phyloP scores from a whole-genome alignment of 1,140 invertebrate species.

The Drosophila azteca region DNA sequence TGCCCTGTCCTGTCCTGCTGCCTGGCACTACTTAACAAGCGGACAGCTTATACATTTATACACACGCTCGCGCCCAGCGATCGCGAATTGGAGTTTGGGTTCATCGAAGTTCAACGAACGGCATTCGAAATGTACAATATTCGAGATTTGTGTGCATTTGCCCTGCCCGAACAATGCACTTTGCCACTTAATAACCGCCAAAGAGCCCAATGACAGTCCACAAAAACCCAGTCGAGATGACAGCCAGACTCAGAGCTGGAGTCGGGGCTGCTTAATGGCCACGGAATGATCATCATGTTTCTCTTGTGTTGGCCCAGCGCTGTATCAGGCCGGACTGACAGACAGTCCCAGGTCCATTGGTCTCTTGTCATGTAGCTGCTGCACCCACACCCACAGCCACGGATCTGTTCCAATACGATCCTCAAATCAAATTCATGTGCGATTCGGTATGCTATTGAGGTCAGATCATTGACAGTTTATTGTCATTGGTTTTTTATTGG shows the following conservation, averaged over 20 bases:
- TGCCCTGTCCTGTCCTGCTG: no score
- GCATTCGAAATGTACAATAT: constrained; percentile 49
- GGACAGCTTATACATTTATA: constrained; percentile 49
- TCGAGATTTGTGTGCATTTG: constrained; percentile 25
- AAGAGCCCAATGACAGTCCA: constrained; percentile 23
- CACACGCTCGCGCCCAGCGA: constrained; percentile 41
- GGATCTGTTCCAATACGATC: constrained; percentile 7
- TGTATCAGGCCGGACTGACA: not conserved
- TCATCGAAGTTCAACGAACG: constrained; percentile 59
- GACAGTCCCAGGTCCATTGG: not conserved
- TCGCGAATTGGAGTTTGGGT: constrained; percentile 29
- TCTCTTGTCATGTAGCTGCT: not conserved
- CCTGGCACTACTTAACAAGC: not conserved
- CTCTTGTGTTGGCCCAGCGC: not conserved
- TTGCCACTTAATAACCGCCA: constrained; percentile 61
- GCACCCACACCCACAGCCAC: constrained; percentile 19
- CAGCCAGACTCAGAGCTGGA: constrained; percentile 3
- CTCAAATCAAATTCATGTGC: constrained; percentile 70
- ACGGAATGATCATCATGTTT: constrained; percentile 24
- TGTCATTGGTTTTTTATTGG: constrained; percentile 59
- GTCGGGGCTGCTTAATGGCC: constrained; percentile 20
- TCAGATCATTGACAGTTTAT: constrained; percentile 64
- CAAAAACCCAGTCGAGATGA: constrained; percentile 20
- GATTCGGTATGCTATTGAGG: constrained; percentile 58
- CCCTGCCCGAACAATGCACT: constrained; percentile 61